Base-by-base conservation (phyloP, 2,797 vertebrate genomes). In the Allobates femoralis region DNA sequence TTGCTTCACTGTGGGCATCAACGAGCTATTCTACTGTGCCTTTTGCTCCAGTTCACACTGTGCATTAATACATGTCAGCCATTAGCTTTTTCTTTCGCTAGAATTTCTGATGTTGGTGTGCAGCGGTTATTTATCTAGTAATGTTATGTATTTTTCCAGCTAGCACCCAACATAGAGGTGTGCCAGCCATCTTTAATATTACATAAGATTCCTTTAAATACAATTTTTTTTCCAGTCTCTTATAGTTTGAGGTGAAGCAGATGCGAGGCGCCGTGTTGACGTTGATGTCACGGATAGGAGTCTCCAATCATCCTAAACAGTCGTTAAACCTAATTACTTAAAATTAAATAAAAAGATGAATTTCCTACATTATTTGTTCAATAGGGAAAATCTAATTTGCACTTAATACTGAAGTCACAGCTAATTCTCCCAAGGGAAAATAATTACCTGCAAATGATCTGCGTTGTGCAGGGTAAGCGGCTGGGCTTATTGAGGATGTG, bases 381-480 rank as follows among this genome's bases (percentile, higher is more conserved):
- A 62, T 53, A 37, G 26, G n/a, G 28, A 67, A 84, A 66, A 84
- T 67, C 58, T 15, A 66, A 84, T 84, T 84, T 32, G 21, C 50
- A 62, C 73, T n/a, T 21, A 41, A 58, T 75, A 76, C 30, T 30
- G 56, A 64, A 26, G 26, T 28, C 16, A 19, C 37, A 51, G 34
- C 82, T 46, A 26, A 73, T 64, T 84, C 56, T 74, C 82, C 66
- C 73, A 53, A 26, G 58, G 50, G 73, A 58, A 53, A 64, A 84
- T 75, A 84, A 75, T 84, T 76, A 66, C 55, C 71, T 76, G 37
- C 37, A 75, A 23, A 76, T 84, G 58, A 84, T 32, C 12, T 16
- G 34, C 81, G 16, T 83, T 76, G 37, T 76, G 21, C 34, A 62
- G n/a, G 26, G 12, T n/a, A n/a, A 51, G 15, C 46, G 15, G 34